A percentile compares a stretch with the other conserved stretches of the same genome.
phyloP scores from a whole-genome alignment of 2,797 vertebrate species.

The Characodon lateralis region DNA sequence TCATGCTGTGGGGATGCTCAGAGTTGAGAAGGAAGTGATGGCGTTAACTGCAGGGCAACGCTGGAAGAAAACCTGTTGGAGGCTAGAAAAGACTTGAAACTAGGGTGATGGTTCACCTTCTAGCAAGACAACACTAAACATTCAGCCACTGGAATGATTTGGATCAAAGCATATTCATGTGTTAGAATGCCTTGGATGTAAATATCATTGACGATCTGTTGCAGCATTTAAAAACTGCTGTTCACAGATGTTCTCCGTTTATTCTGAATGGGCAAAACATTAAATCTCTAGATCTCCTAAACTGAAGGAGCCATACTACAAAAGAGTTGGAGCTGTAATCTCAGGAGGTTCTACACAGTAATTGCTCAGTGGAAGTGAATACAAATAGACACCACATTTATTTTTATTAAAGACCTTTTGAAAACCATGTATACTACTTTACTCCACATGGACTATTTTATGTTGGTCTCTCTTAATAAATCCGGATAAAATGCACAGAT shows the following conservation, averaged over 20 bases:
- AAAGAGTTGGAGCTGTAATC: neutral
- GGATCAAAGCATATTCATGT: neutral
- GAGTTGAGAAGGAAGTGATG: too few relatives aligned
- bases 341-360: neutral
- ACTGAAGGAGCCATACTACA: neutral
- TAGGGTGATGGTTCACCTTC: neutral
- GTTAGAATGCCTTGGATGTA: neutral
- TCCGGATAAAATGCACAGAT: neutral
- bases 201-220: neutral
- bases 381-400: neutral
- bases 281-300: neutral
- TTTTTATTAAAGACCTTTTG: neutral
- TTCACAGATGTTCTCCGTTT: too few relatives aligned
- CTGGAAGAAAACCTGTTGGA: neutral
- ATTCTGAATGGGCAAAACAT: neutral
- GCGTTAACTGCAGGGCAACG: too few relatives aligned
- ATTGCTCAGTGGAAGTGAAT: neutral
- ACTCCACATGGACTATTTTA: neutral
- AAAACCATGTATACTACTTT: neutral
- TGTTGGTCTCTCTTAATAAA: neutral
- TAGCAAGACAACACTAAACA: neutral
- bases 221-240: too few relatives aligned
- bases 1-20: too few relatives aligned
- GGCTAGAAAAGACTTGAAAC: neutral
- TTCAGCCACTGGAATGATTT: neutral